Conservation (phyloP, 2,797 vertebrate species). For the Staurois parvus region DNA sequence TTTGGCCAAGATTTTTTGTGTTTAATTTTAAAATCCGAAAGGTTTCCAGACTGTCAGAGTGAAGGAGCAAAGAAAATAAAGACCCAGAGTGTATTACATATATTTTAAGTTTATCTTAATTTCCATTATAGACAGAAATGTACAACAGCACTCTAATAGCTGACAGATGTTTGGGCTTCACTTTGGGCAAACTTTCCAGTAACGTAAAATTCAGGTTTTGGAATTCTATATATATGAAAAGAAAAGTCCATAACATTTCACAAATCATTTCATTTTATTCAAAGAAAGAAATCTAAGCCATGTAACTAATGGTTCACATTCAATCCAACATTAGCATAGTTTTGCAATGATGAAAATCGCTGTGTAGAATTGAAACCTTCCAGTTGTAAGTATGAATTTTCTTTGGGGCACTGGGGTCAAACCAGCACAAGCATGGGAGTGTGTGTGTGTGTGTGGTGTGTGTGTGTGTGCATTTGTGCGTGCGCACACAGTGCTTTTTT, state of each 20-base stretch:
- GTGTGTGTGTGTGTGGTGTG: neutral
- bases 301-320: conserved; percentile 38
- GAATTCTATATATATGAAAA: conserved; percentile 70
- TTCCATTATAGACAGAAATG: conserved; percentile 75
- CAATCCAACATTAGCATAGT: conserved; percentile 43
- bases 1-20: neutral
- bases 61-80: conserved; percentile 11
- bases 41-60: neutral
- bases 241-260: conserved; percentile 55
- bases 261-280: conserved; percentile 70
- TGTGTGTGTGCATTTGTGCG: neutral
- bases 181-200: conserved; percentile 72
- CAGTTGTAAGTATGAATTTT: conserved; percentile 29
- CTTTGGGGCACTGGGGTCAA: conserved; percentile 35
- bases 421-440: conserved; percentile 3
- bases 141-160: conserved; percentile 72
- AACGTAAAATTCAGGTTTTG: conserved; percentile 76
- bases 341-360: conserved; percentile 51
- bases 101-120: conserved; percentile 62
- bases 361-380: conserved; percentile 45
- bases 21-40: neutral
- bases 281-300: conserved; percentile 41
- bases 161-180: conserved; percentile 79
- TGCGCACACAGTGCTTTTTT: no score
- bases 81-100: conserved; percentile 25